Conservation (phyloP, 1,140 invertebrate genomes). For the Micrasema minimum region DNA sequence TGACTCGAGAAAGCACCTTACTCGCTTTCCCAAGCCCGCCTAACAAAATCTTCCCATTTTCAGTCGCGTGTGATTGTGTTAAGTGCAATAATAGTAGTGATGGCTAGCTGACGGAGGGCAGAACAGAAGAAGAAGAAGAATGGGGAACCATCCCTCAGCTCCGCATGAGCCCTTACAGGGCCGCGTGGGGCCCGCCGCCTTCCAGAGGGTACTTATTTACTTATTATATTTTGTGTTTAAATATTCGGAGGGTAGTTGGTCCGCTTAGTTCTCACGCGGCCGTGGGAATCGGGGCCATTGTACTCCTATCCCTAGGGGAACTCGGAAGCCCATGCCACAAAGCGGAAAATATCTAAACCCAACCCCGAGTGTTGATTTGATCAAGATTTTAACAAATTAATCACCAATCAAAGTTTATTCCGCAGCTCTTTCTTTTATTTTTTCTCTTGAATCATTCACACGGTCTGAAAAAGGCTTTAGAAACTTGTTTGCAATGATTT, state of each 20-base stretch:
- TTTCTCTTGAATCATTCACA: no score
- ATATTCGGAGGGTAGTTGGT: no score
- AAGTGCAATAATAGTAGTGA: background rate
- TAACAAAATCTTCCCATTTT: background rate
- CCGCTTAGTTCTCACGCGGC: background rate
- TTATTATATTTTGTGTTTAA: background rate
- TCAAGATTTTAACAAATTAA: no score
- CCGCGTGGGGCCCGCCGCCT: conserved; percentile 57
- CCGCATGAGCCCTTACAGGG: conserved; percentile 70
- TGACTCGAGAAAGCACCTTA: no score
- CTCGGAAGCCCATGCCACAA: background rate
- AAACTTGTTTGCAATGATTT: no score
- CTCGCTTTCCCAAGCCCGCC: background rate
- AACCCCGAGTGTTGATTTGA: no score
- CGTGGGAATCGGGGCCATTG: conserved; percentile 3
- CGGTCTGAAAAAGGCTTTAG: no score
- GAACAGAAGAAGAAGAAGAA: conserved; percentile 51
- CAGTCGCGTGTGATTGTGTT: background rate
- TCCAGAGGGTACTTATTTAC: conserved; percentile 54
- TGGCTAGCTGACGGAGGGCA: background rate
- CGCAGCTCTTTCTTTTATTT: no score
- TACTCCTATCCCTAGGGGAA: background rate
- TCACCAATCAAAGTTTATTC: no score
- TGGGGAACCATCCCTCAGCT: conserved; percentile 78
- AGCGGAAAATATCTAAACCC: background rate